phyloP scores from a whole-genome alignment of 2,797 vertebrate species.

The Parotocinclus haroldoi region DNA sequence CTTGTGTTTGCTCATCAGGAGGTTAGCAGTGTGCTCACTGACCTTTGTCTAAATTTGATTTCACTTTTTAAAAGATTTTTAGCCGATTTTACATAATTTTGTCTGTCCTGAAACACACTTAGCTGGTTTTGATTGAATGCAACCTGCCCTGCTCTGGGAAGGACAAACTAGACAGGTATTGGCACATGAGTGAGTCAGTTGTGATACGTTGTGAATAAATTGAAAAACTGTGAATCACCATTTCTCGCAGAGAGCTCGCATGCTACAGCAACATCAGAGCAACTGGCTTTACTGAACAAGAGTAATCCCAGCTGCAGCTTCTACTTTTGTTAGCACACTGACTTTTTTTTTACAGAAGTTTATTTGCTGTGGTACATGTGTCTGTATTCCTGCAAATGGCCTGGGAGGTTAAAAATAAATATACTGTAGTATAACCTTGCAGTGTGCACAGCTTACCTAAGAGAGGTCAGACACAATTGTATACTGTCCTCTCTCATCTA shows the following conservation, averaged over 20 bases:
- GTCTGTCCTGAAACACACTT: neutral
- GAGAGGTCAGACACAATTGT: constrained; percentile 29
- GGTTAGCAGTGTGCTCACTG: constrained; percentile 22
- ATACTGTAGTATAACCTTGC: constrained; percentile 23
- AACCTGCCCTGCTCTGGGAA: constrained; percentile 43
- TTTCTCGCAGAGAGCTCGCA: constrained; percentile 25
- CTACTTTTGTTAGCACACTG: neutral
- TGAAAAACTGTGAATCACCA: constrained; percentile 27
- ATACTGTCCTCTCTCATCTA: constrained; percentile 23
- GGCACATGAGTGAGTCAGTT: constrained; percentile 30
- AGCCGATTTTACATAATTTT: constrained; percentile 39
- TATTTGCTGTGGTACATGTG: constrained; percentile 28
- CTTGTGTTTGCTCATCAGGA: constrained; percentile 13
- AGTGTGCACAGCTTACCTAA: constrained; percentile 24
- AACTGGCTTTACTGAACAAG: constrained; percentile 34
- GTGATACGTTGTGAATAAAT: constrained; percentile 31
- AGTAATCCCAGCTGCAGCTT: constrained; percentile 9
- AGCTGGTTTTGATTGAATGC: constrained; percentile 42
- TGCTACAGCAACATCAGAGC: constrained; percentile 30
- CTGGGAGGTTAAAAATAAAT: constrained; percentile 27
- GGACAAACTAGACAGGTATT: constrained; percentile 28
- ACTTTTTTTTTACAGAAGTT: constrained; percentile 14
- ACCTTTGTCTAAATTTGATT: constrained; percentile 43
- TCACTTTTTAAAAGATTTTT: constrained; percentile 42
- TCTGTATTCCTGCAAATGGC: constrained; percentile 23